phyloP scores from a whole-genome alignment of 2,113 vertebrate species.

The Microcebus griseorufus region DNA sequence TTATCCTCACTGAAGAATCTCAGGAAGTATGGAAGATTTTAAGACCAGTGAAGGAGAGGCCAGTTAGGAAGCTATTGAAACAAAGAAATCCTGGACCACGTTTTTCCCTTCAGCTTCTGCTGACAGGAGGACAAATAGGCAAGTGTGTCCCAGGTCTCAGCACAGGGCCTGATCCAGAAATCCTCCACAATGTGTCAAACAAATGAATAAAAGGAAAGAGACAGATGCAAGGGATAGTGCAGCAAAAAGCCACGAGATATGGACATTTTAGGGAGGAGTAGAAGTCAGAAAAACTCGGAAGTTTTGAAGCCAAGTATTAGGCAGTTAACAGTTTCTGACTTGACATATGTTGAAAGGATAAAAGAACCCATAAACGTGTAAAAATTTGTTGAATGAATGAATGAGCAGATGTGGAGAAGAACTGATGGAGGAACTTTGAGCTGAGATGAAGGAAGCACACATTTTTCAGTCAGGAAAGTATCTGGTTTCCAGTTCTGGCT shows the following conservation, averaged over 20 bases:
- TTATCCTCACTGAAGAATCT: background rate
- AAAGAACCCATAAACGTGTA: background rate
- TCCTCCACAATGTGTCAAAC: too few relatives aligned
- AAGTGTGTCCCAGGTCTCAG: background rate
- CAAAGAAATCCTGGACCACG: background rate
- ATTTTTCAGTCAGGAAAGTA: background rate
- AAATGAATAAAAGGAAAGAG: background rate
- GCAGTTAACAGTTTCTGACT: background rate
- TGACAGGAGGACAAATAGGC: background rate
- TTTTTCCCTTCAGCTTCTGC: background rate
- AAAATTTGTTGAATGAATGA: background rate
- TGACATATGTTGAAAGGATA: background rate
- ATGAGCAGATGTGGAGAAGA: background rate
- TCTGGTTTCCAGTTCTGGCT: background rate
- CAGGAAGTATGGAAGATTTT: background rate
- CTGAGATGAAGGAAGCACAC: background rate
- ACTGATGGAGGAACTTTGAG: background rate
- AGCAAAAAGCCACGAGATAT: background rate
- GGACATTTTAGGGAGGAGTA: background rate
- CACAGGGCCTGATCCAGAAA: background rate
- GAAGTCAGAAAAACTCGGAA: background rate
- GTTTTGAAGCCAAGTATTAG: background rate
- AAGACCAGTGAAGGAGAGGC: background rate
- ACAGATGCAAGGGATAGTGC: background rate
- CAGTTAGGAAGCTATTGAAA: background rate